Evolutionary conservation across 1,140 invertebrate genomes (phyloP).

Genomic region (Diachasma alloeum): DNA sequence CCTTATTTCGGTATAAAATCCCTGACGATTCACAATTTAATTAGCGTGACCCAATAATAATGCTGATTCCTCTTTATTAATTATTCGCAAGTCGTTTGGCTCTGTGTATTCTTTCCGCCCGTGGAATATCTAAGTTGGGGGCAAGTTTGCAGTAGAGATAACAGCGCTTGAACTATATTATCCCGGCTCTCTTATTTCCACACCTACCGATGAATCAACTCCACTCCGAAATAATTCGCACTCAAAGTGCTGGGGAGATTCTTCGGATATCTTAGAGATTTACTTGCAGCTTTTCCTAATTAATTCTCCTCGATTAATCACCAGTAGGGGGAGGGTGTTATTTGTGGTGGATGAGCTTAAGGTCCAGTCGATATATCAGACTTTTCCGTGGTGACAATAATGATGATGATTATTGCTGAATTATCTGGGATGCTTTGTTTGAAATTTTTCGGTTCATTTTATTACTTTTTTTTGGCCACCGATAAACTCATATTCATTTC

Average conservation of each 20-base stretch:
- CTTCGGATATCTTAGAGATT: neutral
- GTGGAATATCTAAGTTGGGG: neutral
- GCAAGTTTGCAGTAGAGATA: neutral
- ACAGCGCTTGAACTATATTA: neutral
- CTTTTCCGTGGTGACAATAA: no score
- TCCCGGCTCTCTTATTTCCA: neutral
- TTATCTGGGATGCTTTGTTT: no score
- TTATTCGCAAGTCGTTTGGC: neutral
- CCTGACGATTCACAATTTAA: no score
- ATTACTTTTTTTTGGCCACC: no score
- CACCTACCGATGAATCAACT: neutral
- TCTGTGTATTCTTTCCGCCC: neutral
- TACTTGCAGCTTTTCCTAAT: neutral
- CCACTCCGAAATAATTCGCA: neutral
- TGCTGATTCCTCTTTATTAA: neutral
- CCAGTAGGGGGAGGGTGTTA: neutral
- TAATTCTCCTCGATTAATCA: constrained; percentile 1
- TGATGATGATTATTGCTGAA: no score
- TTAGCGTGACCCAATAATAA: neutral
- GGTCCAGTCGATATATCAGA: neutral
- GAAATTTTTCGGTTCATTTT: no score
- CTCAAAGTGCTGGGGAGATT: neutral
- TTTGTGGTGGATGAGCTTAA: neutral
- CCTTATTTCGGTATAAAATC: no score
- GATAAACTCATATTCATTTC: no score